These are phyloP conservation scores for Cryptomyrus ogoouensis DNA, from an alignment of 2,113 vertebrate species.

Conservation along the genomic window DNA sequence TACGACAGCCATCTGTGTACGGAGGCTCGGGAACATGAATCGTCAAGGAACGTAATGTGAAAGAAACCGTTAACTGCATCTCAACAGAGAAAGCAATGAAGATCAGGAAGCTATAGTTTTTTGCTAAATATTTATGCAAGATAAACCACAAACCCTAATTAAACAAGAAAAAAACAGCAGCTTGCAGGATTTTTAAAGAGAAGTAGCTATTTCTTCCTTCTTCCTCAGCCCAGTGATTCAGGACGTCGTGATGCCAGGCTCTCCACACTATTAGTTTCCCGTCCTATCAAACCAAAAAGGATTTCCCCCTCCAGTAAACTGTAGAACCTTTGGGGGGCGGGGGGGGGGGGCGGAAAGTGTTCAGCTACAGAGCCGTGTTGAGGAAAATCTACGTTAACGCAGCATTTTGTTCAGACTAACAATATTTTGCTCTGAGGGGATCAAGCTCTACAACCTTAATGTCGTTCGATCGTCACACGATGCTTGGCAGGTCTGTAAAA, in stretches of 20 bases:
- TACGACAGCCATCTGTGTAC: not conserved
- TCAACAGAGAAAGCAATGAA: not conserved
- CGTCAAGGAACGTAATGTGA: not conserved
- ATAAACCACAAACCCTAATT: not conserved
- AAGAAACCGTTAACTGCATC: not conserved
- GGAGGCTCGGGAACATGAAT: not conserved
- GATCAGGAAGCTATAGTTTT: not conserved
- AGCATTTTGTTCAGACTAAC: constrained; percentile 1
- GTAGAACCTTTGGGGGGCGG: not conserved
- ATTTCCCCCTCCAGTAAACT: constrained; percentile 22
- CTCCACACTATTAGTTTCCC: not conserved
- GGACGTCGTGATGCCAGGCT: not conserved
- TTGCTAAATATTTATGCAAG: not conserved
- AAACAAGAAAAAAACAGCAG: not conserved
- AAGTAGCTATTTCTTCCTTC: not conserved
- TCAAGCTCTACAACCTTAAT: not conserved
- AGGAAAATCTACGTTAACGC: not conserved
- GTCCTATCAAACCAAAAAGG: not conserved
- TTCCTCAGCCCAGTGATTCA: not conserved
- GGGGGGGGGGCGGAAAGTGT: not conserved
- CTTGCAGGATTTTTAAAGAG: not conserved
- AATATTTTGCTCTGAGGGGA: not conserved
- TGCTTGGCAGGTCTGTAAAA: not conserved
- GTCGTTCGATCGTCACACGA: not conserved
- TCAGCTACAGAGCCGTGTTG: not conserved